phyloP scores from a whole-genome alignment of 2,888 invertebrate species.

The Chamaedrilus cognettii region DNA sequence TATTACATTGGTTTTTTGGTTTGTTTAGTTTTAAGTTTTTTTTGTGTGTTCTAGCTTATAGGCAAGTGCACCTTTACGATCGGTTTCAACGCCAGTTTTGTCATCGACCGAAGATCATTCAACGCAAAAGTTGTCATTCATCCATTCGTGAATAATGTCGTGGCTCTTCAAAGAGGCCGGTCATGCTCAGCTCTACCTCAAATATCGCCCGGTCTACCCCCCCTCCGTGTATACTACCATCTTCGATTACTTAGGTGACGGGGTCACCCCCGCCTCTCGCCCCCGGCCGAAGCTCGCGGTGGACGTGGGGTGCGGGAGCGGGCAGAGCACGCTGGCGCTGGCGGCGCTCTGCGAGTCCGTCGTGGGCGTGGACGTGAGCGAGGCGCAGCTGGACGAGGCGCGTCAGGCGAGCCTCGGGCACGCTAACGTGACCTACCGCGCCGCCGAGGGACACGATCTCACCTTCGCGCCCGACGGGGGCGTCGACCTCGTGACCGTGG shows the following conservation, averaged over 20 bases:
- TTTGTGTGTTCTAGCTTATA: no score
- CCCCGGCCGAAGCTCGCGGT: no score
- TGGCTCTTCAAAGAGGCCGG: constrained; percentile 9
- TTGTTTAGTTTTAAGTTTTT: no score
- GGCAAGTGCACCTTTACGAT: no score
- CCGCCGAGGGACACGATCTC: constrained; percentile 1
- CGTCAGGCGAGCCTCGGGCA: background rate
- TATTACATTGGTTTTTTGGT: no score
- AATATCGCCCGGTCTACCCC: constrained; percentile 20
- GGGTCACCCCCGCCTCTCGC: background rate
- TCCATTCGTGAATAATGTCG: no score
- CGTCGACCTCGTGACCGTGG: constrained; percentile 55
- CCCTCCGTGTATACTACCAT: constrained; percentile 4
- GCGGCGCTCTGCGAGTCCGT: constrained; percentile 6
- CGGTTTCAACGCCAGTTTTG: no score
- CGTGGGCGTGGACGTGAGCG: constrained; percentile 21
- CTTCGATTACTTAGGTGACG: constrained; percentile 9
- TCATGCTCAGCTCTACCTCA: constrained; percentile 19
- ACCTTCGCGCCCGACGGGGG: constrained; percentile 14
- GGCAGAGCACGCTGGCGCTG: constrained; percentile 18
- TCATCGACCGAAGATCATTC: no score
- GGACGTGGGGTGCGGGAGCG: constrained; percentile 23
- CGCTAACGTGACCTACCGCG: constrained; percentile 3
- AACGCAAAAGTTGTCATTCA: no score
- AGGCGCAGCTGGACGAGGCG: constrained; percentile 20